Evolutionary conservation across 2,797 vertebrate genomes (phyloP).

Genomic region (Leptodactylus fallax): DNA sequence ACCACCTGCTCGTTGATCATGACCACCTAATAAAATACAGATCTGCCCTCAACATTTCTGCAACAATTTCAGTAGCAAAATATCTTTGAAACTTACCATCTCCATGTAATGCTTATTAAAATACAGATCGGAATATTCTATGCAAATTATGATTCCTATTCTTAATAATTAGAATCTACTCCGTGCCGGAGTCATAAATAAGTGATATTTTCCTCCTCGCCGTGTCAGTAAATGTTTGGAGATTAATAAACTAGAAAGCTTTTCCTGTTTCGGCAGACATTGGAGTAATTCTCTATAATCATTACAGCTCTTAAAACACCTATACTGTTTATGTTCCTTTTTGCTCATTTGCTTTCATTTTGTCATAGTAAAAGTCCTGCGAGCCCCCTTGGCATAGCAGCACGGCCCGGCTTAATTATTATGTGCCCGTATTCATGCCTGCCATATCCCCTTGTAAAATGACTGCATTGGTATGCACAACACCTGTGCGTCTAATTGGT

Average conservation of each 20-base stretch:
- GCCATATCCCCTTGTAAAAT: conserved; percentile 45
- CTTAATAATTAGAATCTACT: background rate
- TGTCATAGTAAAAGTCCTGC: conserved; percentile 20
- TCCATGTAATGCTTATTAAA: background rate
- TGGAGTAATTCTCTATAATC: conserved; percentile 44
- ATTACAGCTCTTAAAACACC: conserved; percentile 41
- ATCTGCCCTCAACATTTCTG: too few species aligned
- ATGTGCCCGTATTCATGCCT: conserved; percentile 14
- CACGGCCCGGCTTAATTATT: background rate
- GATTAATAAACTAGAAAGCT: conserved; percentile 40
- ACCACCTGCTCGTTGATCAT: background rate
- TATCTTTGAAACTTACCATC: background rate
- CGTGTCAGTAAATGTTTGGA: conserved; percentile 18
- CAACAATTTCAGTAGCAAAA: too few species aligned
- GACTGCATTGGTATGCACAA: conserved; percentile 24
- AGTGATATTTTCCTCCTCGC: conserved; percentile 15
- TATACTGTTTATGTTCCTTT: conserved; percentile 39
- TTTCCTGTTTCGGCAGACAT: conserved; percentile 56
- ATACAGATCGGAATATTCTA: background rate
- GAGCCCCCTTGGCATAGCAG: conserved; percentile 22
- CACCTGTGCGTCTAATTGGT: conserved; percentile 47
- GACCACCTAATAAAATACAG: too few species aligned
- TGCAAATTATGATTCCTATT: background rate
- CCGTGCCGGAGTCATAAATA: background rate
- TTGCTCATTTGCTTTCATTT: conserved; percentile 47